Evolutionary conservation across 2,888 invertebrate species (phyloP), one percentile per base, ranked within the genome.

Genomic region (Sialis fuliginosa): DNA sequence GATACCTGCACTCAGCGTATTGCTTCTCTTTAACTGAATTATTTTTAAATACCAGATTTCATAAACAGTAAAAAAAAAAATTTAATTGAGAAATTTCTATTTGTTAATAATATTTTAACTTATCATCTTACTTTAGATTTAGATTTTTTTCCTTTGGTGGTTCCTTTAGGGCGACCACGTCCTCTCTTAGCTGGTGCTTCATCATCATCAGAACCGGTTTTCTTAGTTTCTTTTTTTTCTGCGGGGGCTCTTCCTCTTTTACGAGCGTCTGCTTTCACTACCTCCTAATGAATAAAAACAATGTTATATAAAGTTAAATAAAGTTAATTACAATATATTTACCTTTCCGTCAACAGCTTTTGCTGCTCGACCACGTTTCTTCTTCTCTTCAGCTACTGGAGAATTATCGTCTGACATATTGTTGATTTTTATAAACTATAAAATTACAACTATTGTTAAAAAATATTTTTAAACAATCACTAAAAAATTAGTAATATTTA

Each of bases 131-230:
- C 59, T 56, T 64, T 65, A n/a, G 62, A 58, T 55, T 68, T 67
- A 8, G 65, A 55, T 55, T 64, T 66, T 60, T 68, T 71, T 60
- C 61, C 64, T 58, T 70, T 72, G 42, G 65, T 67, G 45, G 69
- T 64, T 30, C 72, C 72, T 56, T 72, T 72, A 33, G 73, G 73
- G 50, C 73, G 61, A 40, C 73, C 73, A 39, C 73, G 65, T 7
- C 72, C 72, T 45, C 72, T 59, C 55, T 74, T 74, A 22, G 66
- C 68, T 39, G 71, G 69, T 8, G 59, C 52, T 6, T 56, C 54
- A 6, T 55, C 57, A n/a, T 40, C 45, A 40, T 61, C 60, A 7
- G 64, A 64, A 54, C 65, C 65, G 8, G 42, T 35, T 42, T 47
- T 47, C 42, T 33, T 33, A 8, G 35, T 9, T n/a, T 46, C 46